phyloP scores from a whole-genome alignment of 2,113 vertebrate genomes.

The Mesembrinibis cayennensis region DNA sequence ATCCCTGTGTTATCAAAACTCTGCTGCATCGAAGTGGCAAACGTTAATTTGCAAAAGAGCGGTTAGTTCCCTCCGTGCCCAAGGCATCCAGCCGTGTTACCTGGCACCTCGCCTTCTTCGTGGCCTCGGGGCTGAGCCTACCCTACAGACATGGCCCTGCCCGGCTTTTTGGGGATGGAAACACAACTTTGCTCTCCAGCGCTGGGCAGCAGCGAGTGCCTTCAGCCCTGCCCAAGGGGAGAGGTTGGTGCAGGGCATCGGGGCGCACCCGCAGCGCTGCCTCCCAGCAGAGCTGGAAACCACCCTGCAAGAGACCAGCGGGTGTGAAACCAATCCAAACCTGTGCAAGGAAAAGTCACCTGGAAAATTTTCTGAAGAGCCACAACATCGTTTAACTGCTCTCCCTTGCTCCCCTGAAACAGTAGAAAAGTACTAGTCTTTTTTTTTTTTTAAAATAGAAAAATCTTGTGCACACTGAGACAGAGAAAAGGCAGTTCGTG shows the following conservation, averaged over 20 bases:
- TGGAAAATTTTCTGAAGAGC: background rate
- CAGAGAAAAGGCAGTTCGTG: background rate
- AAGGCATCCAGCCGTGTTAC: rapidly evolving
- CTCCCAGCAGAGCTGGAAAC: background rate
- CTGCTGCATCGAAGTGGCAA: background rate
- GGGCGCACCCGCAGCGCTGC: too few relatives aligned
- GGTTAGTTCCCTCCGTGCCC: rapidly evolving
- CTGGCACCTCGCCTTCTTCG: background rate
- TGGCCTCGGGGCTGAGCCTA: background rate
- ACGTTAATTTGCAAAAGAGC: background rate
- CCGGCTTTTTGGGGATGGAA: background rate
- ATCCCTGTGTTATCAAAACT: background rate
- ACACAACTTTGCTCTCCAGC: rapidly evolving
- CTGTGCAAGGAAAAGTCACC: background rate
- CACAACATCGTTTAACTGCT: background rate
- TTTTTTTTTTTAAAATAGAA: background rate
- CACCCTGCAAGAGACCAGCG: background rate
- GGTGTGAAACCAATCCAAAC: background rate
- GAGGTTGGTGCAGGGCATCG: background rate
- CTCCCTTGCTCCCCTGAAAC: background rate
- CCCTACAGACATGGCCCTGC: background rate
- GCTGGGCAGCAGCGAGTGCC: rapidly evolving
- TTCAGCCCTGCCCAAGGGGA: background rate
- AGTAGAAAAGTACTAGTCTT: background rate
- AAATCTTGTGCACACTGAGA: background rate